Percentiles rank a stretch among this genome's conserved stretches.
phyloP scores from a whole-genome alignment of 2,797 vertebrate genomes.

The Rhinogobio ventralis region DNA sequence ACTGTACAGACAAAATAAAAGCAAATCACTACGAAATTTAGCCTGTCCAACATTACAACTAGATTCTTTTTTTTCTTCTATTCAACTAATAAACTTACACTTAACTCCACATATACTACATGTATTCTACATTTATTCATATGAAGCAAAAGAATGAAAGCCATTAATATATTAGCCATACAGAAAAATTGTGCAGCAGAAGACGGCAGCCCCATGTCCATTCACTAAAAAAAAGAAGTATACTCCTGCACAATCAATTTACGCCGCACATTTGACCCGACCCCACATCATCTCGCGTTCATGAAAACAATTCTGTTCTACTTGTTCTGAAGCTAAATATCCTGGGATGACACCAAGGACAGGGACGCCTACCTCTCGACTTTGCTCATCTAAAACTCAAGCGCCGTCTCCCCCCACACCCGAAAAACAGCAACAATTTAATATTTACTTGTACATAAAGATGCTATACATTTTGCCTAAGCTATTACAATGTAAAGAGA shows the following conservation, averaged over 20 bases:
- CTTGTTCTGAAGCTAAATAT: neutral
- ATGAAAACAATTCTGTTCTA: slow-evolving; percentile 51
- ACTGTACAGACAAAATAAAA: slow-evolving; percentile 98
- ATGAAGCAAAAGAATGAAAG: slow-evolving; percentile 84
- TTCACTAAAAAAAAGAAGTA: slow-evolving; percentile 56
- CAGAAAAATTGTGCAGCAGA: slow-evolving; percentile 84
- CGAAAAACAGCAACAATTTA: slow-evolving; percentile 78
- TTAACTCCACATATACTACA: slow-evolving; percentile 98
- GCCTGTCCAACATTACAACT: slow-evolving; percentile 91
- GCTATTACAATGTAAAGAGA: slow-evolving; percentile 78
- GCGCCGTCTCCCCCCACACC: slow-evolving; percentile 58
- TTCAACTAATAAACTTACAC: slow-evolving; percentile 95
- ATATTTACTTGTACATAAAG: slow-evolving; percentile 89
- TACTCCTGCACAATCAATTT: slow-evolving; percentile 52
- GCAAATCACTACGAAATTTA: slow-evolving; percentile 92
- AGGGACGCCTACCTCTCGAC: neutral
- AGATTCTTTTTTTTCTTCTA: slow-evolving; percentile 70
- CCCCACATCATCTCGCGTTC: slow-evolving; percentile 58
- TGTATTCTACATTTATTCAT: slow-evolving; percentile 89
- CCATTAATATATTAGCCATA: slow-evolving; percentile 91
- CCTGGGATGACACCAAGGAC: neutral
- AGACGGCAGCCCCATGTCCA: slow-evolving; percentile 77
- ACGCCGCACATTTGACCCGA: slow-evolving; percentile 16
- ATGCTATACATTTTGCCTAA: slow-evolving; percentile 79
- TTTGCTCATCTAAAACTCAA: slow-evolving; percentile 64